Conservation (phyloP, 1,140 invertebrate species). For the Bombyx mori region ASM3026992v2 NC_085118.1:8149501-8150000, state of each 20-base stretch:
- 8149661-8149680: conserved; percentile 46
- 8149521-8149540: too few species aligned
- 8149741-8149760: conserved; percentile 25
- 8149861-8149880: conserved; percentile 13
- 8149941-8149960: conserved; percentile 3
- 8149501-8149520: too few species aligned
- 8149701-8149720: conserved; percentile 45
- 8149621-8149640: conserved; percentile 30
- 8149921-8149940: conserved; percentile 6
- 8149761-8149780: conserved; percentile 40
- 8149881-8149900: conserved; percentile 7
- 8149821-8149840: conserved; percentile 22
- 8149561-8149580: conserved; percentile 8
- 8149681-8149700: conserved; percentile 50
- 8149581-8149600: conserved; percentile 10
- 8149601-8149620: conserved; percentile 19
- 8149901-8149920: conserved; percentile 6
- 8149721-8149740: conserved; percentile 42
- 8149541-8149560: too few species aligned
- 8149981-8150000: too few species aligned
- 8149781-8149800: conserved; percentile 51
- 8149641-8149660: conserved; percentile 46
- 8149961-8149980: too few species aligned
- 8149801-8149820: conserved; percentile 23
- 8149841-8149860: conserved; percentile 18